These are phyloP conservation scores for Sinosuthora webbiana DNA, from an alignment of 2,113 vertebrate species.

Conservation along the genomic window DNA sequence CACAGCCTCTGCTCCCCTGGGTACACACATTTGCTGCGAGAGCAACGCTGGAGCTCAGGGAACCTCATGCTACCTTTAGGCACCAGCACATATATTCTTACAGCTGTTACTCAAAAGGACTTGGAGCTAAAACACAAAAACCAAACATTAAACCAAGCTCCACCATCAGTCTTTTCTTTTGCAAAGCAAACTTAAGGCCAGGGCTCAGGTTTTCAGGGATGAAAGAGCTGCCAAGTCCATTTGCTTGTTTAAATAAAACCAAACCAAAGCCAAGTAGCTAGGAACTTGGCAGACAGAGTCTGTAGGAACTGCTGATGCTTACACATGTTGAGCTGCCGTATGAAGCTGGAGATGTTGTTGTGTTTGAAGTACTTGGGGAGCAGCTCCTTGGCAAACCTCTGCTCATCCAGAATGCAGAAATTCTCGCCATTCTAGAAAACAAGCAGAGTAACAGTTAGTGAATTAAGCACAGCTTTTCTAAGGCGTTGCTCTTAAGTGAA, in stretches of 20 bases:
- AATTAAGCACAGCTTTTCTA: background rate
- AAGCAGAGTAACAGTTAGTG: background rate
- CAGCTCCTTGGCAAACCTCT: slow-evolving; percentile 71
- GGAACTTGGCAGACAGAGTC: background rate
- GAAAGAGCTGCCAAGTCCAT: background rate
- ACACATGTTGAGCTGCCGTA: slow-evolving; percentile 78
- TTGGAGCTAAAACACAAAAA: background rate
- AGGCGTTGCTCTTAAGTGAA: background rate
- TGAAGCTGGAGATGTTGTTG: slow-evolving; percentile 75
- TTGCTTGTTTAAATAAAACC: background rate
- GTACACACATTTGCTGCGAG: background rate
- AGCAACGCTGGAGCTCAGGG: background rate
- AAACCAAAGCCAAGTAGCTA: background rate
- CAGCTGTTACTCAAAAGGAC: background rate
- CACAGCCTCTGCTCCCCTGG: background rate
- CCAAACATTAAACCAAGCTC: background rate
- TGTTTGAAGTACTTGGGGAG: slow-evolving; percentile 81
- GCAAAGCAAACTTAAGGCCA: background rate
- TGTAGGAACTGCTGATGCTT: background rate
- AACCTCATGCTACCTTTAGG: background rate
- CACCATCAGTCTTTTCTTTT: background rate
- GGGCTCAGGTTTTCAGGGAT: background rate
- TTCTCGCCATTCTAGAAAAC: slow-evolving; percentile 70
- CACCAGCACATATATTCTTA: background rate
- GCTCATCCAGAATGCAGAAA: slow-evolving; percentile 72